Percentiles rank a stretch among this genome's conserved stretches.
Evolutionary conservation across 2,888 invertebrate genomes (phyloP).

Genomic region (Andrena minutula): DNA sequence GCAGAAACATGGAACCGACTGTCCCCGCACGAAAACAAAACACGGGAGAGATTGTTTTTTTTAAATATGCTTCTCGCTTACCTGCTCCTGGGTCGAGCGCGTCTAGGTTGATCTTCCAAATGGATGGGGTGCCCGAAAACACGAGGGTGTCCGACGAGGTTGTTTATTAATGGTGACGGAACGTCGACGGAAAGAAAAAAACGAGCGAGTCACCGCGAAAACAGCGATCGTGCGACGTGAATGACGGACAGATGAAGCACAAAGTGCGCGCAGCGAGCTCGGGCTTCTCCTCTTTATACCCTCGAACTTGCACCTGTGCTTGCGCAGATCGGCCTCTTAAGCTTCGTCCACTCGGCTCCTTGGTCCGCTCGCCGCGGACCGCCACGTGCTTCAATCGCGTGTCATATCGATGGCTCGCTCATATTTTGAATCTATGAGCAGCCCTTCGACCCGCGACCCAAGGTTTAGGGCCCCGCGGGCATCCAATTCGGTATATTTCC

Average conservation of each 20-base stretch:
- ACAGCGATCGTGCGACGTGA: constrained; percentile 69
- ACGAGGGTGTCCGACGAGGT: background rate
- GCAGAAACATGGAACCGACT: background rate
- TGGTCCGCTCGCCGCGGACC: constrained; percentile 32
- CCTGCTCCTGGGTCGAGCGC: background rate
- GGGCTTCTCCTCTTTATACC: constrained; percentile 81
- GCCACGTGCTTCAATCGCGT: constrained; percentile 55
- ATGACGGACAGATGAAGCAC: constrained; percentile 79
- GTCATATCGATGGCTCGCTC: constrained; percentile 25
- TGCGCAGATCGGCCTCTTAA: constrained; percentile 76
- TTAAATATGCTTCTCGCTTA: background rate
- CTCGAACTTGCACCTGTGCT: constrained; percentile 82
- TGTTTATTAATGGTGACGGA: background rate
- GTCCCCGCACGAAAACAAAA: background rate
- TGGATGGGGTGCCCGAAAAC: background rate
- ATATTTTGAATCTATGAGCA: constrained; percentile 22
- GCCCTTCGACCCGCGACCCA: background rate
- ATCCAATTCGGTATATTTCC: background rate
- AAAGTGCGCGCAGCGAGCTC: constrained; percentile 80
- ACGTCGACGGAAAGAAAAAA: background rate
- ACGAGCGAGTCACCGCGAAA: constrained; percentile 22
- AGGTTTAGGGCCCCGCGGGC: background rate
- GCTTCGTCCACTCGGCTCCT: constrained; percentile 59
- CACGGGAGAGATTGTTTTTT: background rate
- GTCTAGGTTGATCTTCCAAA: constrained; percentile 3